Conservation (phyloP, 2,888 invertebrate species). For the Mesorhabditis sp. region DNA sequence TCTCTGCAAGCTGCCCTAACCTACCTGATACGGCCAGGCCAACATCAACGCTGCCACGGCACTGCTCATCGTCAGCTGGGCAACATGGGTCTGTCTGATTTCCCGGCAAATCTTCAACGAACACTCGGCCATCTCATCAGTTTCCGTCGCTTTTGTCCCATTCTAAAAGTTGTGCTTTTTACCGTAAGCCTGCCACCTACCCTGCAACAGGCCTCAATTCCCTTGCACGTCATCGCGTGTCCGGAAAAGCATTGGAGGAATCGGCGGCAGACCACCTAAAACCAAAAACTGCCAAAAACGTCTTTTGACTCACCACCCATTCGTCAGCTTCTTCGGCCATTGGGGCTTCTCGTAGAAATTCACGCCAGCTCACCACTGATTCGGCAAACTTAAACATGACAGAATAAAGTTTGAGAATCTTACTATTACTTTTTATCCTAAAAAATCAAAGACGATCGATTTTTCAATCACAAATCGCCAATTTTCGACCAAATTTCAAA, state of each 20-base stretch:
- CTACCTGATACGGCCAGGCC: slow-evolving; percentile 38
- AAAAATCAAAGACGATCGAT: too few relatives aligned
- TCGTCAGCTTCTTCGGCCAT: slow-evolving; percentile 33
- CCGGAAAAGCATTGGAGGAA: slow-evolving; percentile 40
- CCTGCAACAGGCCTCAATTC: slow-evolving; percentile 19
- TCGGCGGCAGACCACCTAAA: slow-evolving; percentile 9
- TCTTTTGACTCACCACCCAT: slow-evolving; percentile 19
- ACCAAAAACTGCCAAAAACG: slow-evolving; percentile 1
- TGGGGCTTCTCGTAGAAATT: slow-evolving; percentile 29
- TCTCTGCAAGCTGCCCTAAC: not conserved
- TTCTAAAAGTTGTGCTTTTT: not conserved
- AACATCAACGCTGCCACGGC: slow-evolving; percentile 38
- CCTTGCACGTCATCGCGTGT: slow-evolving; percentile 36
- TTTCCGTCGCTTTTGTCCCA: slow-evolving; percentile 11
- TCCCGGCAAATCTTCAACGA: slow-evolving; percentile 28
- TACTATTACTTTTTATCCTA: too few relatives aligned
- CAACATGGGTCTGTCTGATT: slow-evolving; percentile 26
- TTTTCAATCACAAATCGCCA: too few relatives aligned
- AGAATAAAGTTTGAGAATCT: too few relatives aligned
- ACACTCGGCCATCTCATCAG: slow-evolving; percentile 22
- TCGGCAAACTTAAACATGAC: slow-evolving; percentile 25
- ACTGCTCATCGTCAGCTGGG: slow-evolving; percentile 24
- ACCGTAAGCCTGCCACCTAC: not conserved
- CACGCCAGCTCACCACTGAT: slow-evolving; percentile 30
- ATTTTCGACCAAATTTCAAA: too few relatives aligned